Base-by-base conservation (phyloP, 2,797 vertebrate species). In the Hemitrygon akajei region DNA sequence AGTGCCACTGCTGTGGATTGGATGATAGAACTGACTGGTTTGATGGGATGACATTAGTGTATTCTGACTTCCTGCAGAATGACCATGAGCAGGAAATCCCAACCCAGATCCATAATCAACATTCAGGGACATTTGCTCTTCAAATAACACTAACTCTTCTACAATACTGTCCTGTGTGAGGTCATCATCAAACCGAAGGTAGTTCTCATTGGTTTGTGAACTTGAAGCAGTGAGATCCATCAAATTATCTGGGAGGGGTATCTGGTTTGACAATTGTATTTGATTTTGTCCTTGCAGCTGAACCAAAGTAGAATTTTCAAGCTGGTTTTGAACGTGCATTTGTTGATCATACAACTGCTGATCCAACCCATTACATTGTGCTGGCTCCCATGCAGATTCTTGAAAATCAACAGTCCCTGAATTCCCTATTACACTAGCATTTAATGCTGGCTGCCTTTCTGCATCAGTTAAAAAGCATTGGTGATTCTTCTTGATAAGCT, bases 131-230 rank as follows among this genome's bases (percentile, higher is more conserved):
- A 99, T 99, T 94, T 99, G 99, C 96, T 99, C 98, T 94, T 99
- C 99, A 99, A 99, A 99, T 95, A 99, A 98, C 94, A 99, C 99
- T 95, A 99, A 96, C 95, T 99, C 99, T 96, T 99, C 99, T 94
- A 99, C 99, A 81, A 99, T 99, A 96, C 99, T 99, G 95, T 99
- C 99, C 95, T 99, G 99, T 84, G 99, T 99, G 93, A 99, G 98
- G 91, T 99, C 99, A 0, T 99, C 99, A 82, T 99, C 99, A 94
- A 99, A 99, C 10, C 98, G 96, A 93, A 99, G 99, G 96, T 97
- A 99, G 95, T 97, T 98, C 91, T 99, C 98, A 63, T 95, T 98
- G 93, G 98, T 95, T 94, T 98, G 98, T 89, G 98, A 97, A 94
- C 97, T 97, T 37, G 98, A 94, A 80, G 96, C 96, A 94, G 97